These are phyloP conservation scores for Delichon dasypus DNA, from an alignment of 2,797 vertebrate species.

Conservation along the genomic window DNA sequence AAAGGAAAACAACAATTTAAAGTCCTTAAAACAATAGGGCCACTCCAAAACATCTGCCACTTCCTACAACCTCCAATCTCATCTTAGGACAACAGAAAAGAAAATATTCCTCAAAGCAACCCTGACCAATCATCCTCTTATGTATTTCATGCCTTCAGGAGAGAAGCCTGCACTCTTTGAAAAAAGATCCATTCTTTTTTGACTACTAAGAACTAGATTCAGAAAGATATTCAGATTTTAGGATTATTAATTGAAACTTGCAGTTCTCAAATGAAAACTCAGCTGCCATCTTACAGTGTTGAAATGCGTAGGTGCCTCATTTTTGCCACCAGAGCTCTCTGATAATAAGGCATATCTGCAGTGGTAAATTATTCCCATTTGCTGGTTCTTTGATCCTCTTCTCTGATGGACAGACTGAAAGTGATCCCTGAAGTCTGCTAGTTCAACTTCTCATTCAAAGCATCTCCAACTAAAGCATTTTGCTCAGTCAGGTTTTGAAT, in stretches of 20 bases:
- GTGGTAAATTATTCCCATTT: background rate
- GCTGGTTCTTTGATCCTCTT: background rate
- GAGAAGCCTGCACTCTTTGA: background rate
- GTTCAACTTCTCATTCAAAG: background rate
- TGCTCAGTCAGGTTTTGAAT: background rate
- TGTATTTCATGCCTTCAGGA: background rate
- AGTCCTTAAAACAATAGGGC: background rate
- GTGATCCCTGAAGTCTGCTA: background rate
- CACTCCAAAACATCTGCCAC: background rate
- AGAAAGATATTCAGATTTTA: background rate
- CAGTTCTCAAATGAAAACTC: background rate
- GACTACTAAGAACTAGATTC: background rate
- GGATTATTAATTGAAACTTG: background rate
- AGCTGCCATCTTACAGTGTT: background rate
- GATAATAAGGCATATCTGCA: background rate
- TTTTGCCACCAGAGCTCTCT: background rate
- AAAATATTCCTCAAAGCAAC: background rate
- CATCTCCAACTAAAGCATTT: background rate
- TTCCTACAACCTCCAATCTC: background rate
- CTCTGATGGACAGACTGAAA: background rate
- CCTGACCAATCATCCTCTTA: background rate
- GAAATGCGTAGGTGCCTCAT: background rate
- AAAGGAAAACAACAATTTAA: background rate
- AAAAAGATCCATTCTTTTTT: background rate
- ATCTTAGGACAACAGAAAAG: background rate